Evolutionary conservation across 2,113 vertebrate species (phyloP).

Genomic region (Sterna hirundo): DNA sequence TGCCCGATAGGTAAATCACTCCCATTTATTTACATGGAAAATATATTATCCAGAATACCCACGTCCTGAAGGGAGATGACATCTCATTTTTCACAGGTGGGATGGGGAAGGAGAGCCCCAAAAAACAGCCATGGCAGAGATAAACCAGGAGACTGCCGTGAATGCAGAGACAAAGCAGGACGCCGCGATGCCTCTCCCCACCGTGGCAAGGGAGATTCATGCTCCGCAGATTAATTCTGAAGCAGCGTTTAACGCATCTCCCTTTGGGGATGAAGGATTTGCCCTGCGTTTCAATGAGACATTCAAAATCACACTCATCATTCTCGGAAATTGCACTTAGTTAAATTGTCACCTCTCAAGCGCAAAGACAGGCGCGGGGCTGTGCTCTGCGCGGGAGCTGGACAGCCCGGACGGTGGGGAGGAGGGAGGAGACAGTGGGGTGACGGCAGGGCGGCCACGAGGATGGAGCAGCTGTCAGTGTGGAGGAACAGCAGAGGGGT

Average conservation of each 20-base stretch:
- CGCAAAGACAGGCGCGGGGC: accelerated
- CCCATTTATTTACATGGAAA: not conserved
- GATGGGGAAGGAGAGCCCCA: not conserved
- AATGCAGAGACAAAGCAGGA: not conserved
- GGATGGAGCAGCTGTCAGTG: not conserved
- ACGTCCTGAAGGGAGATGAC: not conserved
- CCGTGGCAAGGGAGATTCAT: not conserved
- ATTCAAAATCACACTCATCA: conserved; percentile 12
- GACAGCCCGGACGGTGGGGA: accelerated
- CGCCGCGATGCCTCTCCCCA: not conserved
- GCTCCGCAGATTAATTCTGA: not conserved
- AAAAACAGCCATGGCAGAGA: not conserved
- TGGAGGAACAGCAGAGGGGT: not conserved
- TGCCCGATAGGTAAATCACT: not conserved
- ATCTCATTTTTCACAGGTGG: not conserved
- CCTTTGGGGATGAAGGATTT: conserved; percentile 38
- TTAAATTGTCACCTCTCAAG: not conserved
- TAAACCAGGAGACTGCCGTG: not conserved
- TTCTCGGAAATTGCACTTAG: not conserved
- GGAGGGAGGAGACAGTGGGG: accelerated
- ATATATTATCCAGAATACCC: not conserved
- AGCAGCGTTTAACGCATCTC: not conserved
- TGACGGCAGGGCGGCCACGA: accelerated
- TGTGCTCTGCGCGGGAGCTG: accelerated
- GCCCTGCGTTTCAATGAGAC: conserved; percentile 31